Conservation (phyloP, 2,113 vertebrate genomes). For the Tautogolabrus adspersus region DNA sequence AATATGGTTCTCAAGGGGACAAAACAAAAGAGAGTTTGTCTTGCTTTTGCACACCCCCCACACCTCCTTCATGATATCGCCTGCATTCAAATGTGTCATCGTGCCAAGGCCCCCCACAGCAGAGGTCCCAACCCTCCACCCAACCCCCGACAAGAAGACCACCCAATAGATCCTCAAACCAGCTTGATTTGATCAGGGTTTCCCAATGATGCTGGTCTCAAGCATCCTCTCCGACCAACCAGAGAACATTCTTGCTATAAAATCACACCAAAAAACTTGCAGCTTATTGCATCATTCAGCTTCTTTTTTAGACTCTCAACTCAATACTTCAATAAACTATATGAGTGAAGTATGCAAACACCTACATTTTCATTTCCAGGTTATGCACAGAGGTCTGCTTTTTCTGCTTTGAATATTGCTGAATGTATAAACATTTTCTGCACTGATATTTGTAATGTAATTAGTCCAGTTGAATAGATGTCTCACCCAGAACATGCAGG, state of each 20-base stretch:
- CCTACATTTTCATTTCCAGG: not conserved
- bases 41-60: conserved; percentile 7
- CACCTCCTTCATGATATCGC: conserved; percentile 44
- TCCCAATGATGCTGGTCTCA: not conserved
- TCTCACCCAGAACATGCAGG: conserved; percentile 95
- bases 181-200: conserved; percentile 35
- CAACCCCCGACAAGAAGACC: conserved; percentile 73
- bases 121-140: conserved; percentile 58
- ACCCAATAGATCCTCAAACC: conserved; percentile 65
- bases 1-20: not conserved
- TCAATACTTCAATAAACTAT: not conserved
- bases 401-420: not conserved
- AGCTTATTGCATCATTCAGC: not conserved
- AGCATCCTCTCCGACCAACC: not conserved
- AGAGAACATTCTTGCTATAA: not conserved
- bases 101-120: conserved; percentile 69
- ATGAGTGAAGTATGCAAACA: not conserved
- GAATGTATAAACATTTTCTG: not conserved
- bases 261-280: not conserved
- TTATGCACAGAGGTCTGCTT: not conserved
- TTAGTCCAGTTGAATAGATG: not conserved
- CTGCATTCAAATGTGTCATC: conserved; percentile 63
- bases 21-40: conserved; percentile 31
- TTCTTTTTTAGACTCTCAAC: not conserved
- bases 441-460: not conserved